Base-by-base conservation (phyloP, 2,888 invertebrate genomes). In the Microctonus brassicae region DNA sequence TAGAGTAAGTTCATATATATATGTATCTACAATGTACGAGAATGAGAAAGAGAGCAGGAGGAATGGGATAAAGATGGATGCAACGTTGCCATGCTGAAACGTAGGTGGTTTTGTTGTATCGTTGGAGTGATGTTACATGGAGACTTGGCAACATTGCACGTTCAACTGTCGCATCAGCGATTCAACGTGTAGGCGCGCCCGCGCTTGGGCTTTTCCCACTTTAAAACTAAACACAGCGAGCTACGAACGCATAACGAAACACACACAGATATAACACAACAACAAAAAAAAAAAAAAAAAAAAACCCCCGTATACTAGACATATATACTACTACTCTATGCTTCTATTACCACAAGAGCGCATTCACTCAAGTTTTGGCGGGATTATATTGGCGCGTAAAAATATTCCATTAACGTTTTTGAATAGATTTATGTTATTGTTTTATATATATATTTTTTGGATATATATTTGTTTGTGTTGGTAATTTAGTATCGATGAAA, bases 171-270 rank as follows among this genome's bases (percentile, higher is more conserved):
- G 47, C 17, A 47, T 17, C n/a, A 47, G 47, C 47, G 47, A 47
- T 47, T 47, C 47, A 47, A 47, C 17, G 47, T n/a, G 47, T 47
- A 47, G 47, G 47, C 47, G 47, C 47, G 47, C 47, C 47, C 47
- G 47, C 47, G 47, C 47, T 6, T 17, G 47, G 47, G 47, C 47
- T 47, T 47, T 47, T 47, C 17, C 47, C 47, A 47, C 17, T 47
- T 47, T 17, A 47, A 47, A n/a, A n/a, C 39, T 39, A 39, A 39
- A 39, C 39, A 39, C 39, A 39, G 4, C 39, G n/a, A 39, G n/a
- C 39, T 17, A 2, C 1, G 17, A 47, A 6, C 47, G 9, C n/a
- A n/a, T 6, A 17, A n/a, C 17, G 5, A 0, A 36, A 10, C 10
- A n/a, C 17, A 29, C 3, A 29, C 29, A 7, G 7, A 5, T 29